Base-by-base conservation (phyloP, 2,888 invertebrate species). In the Cheilosia scutellata region DNA sequence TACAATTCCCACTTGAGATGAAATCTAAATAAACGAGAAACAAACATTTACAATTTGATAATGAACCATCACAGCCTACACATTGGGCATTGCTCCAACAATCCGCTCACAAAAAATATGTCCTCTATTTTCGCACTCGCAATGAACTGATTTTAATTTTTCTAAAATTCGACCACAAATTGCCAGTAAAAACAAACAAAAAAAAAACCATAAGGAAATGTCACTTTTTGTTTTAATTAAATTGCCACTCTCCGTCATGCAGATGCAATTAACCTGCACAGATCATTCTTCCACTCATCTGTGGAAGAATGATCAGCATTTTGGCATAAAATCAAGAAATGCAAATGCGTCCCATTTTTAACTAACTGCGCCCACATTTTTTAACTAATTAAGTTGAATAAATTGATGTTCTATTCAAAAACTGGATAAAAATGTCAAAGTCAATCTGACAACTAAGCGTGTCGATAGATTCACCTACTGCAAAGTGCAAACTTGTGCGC, bases 151-250 rank as follows among this genome's bases (percentile, higher is more conserved):
- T 37, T 47, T 42, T 16, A 25, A 47, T 40, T 58, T 55, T 44
- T 65, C 27, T 55, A 42, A 62, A 74, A 68, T 60, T 66, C 40
- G 37, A n/a, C 4, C n/a, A 47, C 47, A 20, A 74, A 66, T 60
- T 71, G 42, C 3, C 71, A 6, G 47, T 47, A 16, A 47, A 20
- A 47, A 13, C 16, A 20, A n/a, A 3, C 20, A 47, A 16, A 47
- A 3, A 3, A 47, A 47, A 16, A 47, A 3, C 2, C 20, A 65
- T 65, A 65, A 53, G 51, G 65, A 72, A 72, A 11, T 40, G 13
- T 33, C 4, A 16, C 47, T 47, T 16, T 6, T 47, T 47, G 13
- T 20, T n/a, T 29, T n/a, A 47, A 31, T 53, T 47, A n/a, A 58
- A 42, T 37, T 27, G 4, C 16, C 25, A 51, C 25, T 11, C 49